These are phyloP conservation scores for Rhynchotus rufescens DNA, from an alignment of 2,797 vertebrate genomes.

Conservation along the genomic window DNA sequence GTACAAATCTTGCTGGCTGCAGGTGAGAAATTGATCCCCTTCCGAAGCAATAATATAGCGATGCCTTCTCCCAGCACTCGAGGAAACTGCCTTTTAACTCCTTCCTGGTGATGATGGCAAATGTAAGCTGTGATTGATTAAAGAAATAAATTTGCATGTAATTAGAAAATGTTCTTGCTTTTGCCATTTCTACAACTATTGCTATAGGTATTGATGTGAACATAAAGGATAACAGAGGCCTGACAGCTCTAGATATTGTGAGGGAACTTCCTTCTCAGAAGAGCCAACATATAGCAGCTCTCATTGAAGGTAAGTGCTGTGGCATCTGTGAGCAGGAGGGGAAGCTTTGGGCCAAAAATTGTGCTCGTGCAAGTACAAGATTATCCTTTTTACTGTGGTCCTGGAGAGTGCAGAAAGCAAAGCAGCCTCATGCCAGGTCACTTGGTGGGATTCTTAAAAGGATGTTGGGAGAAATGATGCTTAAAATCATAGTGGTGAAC, in stretches of 20 bases:
- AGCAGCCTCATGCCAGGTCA: neutral
- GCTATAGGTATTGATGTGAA: constrained; percentile 90
- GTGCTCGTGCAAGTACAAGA: neutral
- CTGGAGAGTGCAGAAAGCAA: neutral
- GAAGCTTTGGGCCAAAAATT: neutral
- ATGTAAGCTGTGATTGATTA: neutral
- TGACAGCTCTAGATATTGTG: constrained; percentile 93
- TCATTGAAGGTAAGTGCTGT: constrained; percentile 87
- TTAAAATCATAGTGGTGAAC: neutral
- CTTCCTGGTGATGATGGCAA: neutral
- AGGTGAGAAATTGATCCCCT: constrained; percentile 85
- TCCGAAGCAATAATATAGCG: constrained; percentile 4
- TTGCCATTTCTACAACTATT: neutral
- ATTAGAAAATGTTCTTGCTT: neutral
- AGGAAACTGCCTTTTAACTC: neutral
- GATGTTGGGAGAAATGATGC: neutral
- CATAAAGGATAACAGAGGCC: constrained; percentile 90
- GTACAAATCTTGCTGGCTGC: constrained; percentile 94
- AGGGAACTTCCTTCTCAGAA: constrained; percentile 96
- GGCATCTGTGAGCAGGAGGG: neutral
- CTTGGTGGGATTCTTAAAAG: rapidly evolving
- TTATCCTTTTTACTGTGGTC: neutral
- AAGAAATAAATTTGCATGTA: neutral
- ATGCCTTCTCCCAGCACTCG: neutral
- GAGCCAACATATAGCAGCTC: constrained; percentile 91